A percentile compares a stretch with the other conserved stretches of the same genome.
phyloP scores from a whole-genome alignment of 2,888 invertebrate genomes.

The Hipparchia semele region DNA sequence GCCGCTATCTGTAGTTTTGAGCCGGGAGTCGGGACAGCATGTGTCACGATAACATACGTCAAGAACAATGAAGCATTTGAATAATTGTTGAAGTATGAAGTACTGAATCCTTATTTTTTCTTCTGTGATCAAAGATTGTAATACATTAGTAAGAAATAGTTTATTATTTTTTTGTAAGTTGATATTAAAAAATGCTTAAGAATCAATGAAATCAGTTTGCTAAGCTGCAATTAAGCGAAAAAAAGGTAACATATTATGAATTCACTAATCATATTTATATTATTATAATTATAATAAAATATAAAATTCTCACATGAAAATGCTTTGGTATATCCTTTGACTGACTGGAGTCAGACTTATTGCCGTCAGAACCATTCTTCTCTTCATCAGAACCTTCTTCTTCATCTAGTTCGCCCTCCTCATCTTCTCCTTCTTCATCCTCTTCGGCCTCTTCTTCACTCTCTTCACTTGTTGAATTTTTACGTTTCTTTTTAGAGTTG shows the following conservation, averaged over 20 bases:
- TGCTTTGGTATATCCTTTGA: slow-evolving; percentile 82
- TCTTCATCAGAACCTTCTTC: slow-evolving; percentile 81
- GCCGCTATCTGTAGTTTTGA: no score
- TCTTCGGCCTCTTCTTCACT: slow-evolving; percentile 73
- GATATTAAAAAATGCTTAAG: no score
- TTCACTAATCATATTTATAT: neutral
- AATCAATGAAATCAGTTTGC: no score
- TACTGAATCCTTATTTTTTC: no score
- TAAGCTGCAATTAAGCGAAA: neutral
- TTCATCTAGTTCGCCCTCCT: slow-evolving; percentile 75
- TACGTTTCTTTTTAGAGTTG: slow-evolving; percentile 76
- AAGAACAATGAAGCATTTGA: no score
- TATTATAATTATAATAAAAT: neutral
- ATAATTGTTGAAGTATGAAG: no score
- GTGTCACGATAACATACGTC: no score
- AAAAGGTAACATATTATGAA: neutral
- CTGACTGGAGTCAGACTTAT: slow-evolving; percentile 80
- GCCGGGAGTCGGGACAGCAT: no score
- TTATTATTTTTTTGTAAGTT: no score
- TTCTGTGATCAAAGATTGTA: no score
- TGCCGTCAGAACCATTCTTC: slow-evolving; percentile 80
- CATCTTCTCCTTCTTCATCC: slow-evolving; percentile 72
- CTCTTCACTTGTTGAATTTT: slow-evolving; percentile 74
- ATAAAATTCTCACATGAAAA: slow-evolving; percentile 70
- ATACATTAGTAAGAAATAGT: no score